These are phyloP conservation scores for Entomobrya proxima DNA, from an alignment of 2,888 invertebrate species.

Conservation along the genomic window DNA sequence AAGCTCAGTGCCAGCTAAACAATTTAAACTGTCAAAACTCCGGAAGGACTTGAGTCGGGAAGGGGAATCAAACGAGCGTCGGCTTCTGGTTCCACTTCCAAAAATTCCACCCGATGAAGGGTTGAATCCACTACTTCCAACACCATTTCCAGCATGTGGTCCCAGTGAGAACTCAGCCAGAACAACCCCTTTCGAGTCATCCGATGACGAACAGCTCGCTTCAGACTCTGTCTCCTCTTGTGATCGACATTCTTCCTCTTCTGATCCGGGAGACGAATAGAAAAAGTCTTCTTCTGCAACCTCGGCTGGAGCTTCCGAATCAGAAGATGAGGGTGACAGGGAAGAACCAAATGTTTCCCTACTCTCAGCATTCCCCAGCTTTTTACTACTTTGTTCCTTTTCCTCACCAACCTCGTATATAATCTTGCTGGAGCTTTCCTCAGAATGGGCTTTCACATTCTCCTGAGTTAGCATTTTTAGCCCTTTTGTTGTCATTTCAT, in stretches of 20 bases:
- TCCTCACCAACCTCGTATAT: slow-evolving; percentile 59
- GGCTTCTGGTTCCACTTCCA: slow-evolving; percentile 68
- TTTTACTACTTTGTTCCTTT: slow-evolving; percentile 55
- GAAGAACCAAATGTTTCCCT: slow-evolving; percentile 72
- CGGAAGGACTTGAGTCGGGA: slow-evolving; percentile 78
- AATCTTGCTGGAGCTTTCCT: slow-evolving; percentile 52
- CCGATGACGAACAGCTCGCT: slow-evolving; percentile 68
- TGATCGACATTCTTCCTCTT: slow-evolving; percentile 69
- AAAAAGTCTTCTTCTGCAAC: slow-evolving; percentile 75
- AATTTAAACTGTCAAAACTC: slow-evolving; percentile 80
- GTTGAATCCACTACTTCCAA: slow-evolving; percentile 38
- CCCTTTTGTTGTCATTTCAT: slow-evolving; percentile 64
- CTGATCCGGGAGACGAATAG: slow-evolving; percentile 73
- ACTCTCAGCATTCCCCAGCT: slow-evolving; percentile 69
- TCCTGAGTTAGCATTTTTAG: slow-evolving; percentile 64
- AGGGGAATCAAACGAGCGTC: slow-evolving; percentile 73
- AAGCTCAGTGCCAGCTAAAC: slow-evolving; percentile 74
- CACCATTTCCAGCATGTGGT: slow-evolving; percentile 54
- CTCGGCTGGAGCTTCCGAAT: slow-evolving; percentile 72
- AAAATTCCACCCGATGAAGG: slow-evolving; percentile 57
- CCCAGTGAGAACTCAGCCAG: slow-evolving; percentile 75
- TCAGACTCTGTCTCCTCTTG: slow-evolving; percentile 62
- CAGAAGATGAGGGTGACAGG: slow-evolving; percentile 70
- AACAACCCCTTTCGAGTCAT: slow-evolving; percentile 74
- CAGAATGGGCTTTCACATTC: slow-evolving; percentile 65